These are phyloP conservation scores for Peromyscus attwateri DNA, from an alignment of 2,797 vertebrate genomes.

Conservation along the genomic window DNA sequence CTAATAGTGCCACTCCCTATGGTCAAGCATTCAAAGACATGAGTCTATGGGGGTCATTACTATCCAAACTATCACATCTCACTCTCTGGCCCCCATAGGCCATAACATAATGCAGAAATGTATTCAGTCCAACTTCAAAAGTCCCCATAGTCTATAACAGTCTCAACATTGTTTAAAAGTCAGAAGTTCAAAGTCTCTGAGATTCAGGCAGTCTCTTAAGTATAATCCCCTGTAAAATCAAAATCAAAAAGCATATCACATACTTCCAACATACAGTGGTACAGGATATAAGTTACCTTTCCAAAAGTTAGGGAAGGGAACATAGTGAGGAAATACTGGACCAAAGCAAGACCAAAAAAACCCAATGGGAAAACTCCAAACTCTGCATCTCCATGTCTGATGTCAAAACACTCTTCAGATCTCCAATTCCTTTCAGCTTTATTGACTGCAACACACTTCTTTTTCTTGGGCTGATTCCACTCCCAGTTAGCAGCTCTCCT, in stretches of 20 bases:
- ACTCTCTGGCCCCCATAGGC: no score
- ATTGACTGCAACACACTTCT: background rate
- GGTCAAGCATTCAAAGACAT: background rate
- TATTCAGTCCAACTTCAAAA: no score
- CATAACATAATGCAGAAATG: no score
- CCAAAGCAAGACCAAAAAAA: background rate
- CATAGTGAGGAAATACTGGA: background rate
- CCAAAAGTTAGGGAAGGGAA: background rate
- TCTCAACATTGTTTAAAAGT: no score
- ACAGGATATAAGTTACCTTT: no score
- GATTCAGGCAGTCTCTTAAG: no score
- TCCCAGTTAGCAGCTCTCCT: background rate
- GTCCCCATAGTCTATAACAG: no score
- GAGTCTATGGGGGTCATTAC: background rate
- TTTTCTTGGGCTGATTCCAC: background rate
- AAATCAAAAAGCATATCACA: no score
- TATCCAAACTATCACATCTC: background rate
- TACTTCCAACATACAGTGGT: no score
- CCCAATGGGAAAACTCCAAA: background rate
- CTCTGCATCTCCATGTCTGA: background rate
- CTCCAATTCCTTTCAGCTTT: background rate
- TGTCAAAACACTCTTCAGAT: background rate
- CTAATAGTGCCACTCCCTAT: background rate
- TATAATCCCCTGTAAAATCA: no score
- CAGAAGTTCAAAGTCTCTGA: no score